These are phyloP conservation scores for Formicarius rufipectus DNA, from an alignment of 2,113 vertebrate genomes.

Conservation along the genomic window DNA sequence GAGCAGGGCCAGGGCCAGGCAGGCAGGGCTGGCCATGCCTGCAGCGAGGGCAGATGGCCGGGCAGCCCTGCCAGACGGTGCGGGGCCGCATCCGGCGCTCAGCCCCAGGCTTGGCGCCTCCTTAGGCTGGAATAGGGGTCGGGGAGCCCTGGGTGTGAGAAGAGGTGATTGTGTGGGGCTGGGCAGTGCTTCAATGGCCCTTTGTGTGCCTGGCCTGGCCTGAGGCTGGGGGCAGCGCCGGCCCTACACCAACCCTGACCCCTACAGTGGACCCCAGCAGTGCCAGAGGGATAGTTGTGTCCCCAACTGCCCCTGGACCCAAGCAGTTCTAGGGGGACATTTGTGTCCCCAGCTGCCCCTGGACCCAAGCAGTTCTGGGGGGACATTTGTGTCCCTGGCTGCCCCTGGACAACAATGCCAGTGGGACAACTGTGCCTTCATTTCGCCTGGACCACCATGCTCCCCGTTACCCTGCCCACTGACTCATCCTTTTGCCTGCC, in stretches of 20 bases:
- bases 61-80: not conserved
- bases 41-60: constrained; percentile 35
- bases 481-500: not conserved
- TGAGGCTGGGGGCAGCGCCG: not conserved
- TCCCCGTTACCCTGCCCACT: not conserved
- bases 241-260: not conserved
- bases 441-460: not conserved
- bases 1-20: not conserved
- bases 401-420: not conserved
- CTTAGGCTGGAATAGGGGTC: not conserved
- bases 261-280: not conserved
- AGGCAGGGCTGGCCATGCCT: not conserved
- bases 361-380: not conserved
- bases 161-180: constrained; percentile 33
- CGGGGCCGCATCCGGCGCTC: rapidly evolving
- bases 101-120: not conserved
- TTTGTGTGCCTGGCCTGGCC: not conserved
- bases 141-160: not conserved
- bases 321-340: not conserved
- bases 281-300: not conserved
- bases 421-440: not conserved
- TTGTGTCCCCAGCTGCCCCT: not conserved
- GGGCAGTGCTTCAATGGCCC: not conserved
- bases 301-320: not conserved
- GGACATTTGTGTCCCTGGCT: not conserved